These are phyloP conservation scores for Siderastrea siderea DNA, from an alignment of 92 coral and sea anemone genomes.

Conservation along the genomic window DNA sequence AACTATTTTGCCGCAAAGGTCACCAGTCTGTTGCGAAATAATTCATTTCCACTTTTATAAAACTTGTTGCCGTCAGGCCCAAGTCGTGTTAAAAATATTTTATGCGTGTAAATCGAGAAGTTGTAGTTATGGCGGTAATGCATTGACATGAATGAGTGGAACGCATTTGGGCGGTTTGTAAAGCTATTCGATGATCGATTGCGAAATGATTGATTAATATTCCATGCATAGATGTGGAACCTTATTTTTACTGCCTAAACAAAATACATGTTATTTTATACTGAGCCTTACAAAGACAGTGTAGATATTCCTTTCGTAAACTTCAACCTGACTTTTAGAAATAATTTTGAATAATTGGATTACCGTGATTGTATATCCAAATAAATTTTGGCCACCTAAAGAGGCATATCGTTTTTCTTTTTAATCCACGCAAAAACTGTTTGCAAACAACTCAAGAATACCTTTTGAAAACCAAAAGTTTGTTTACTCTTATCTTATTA, in stretches of 20 bases:
- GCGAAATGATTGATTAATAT: neutral
- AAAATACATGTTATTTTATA: neutral
- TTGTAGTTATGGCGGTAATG: neutral
- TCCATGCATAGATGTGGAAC: neutral
- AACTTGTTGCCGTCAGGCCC: neutral
- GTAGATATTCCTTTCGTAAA: neutral
- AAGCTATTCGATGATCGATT: conserved; percentile 13
- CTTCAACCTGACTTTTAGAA: neutral
- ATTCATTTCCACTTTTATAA: conserved; percentile 1
- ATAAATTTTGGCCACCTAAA: conserved; percentile 4
- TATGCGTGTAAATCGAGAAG: conserved; percentile 7
- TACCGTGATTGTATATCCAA: neutral
- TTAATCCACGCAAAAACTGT: conserved; percentile 10
- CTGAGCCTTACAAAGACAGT: neutral
- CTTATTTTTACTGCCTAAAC: neutral
- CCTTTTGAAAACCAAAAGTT: conserved; percentile 24
- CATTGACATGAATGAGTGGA: conserved; percentile 3
- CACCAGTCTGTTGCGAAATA: neutral
- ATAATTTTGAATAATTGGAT: conserved; percentile 13
- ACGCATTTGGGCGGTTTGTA: conserved; percentile 13
- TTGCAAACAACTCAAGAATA: conserved; percentile 26
- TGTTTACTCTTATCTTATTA: conserved; percentile 23
- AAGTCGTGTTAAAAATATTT: neutral
- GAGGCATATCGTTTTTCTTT: conserved; percentile 13
- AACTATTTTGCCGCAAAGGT: conserved; percentile 1